Evolutionary conservation across 30 jellyfish, hydroid and myxozoan species (phyloP).

Genomic region (Aurelia aurita complex sp. Pacific): DNA sequence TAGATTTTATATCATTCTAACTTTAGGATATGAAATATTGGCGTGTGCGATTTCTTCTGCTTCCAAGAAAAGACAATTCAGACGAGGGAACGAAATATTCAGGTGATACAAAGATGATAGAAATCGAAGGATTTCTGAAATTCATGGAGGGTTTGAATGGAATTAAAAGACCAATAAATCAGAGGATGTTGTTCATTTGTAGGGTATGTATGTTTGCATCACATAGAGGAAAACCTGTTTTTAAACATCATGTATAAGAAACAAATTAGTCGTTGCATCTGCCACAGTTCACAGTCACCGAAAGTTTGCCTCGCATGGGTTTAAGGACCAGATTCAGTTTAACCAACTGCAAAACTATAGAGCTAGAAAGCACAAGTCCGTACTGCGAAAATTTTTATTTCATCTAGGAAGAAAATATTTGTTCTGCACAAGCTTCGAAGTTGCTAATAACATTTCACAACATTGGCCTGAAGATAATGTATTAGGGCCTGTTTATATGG

Average conservation of each 20-base stretch:
- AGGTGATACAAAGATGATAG: slow-evolving; percentile 68
- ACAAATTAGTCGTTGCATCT: neutral
- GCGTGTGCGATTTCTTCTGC: slow-evolving; percentile 82
- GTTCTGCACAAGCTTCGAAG: too few relatives aligned
- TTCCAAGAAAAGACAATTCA: slow-evolving; percentile 72
- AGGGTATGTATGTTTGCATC: slow-evolving; percentile 58
- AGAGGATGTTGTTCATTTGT: slow-evolving; percentile 68
- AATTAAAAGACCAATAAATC: slow-evolving; percentile 66
- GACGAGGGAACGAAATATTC: slow-evolving; percentile 39
- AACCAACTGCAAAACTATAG: too few relatives aligned
- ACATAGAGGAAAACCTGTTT: neutral
- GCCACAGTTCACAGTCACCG: neutral
- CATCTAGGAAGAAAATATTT: too few relatives aligned
- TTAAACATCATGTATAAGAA: neutral
- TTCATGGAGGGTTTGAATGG: slow-evolving; percentile 83
- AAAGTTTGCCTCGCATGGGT: neutral
- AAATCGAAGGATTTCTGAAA: slow-evolving; percentile 85
- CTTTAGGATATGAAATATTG: slow-evolving; percentile 80
- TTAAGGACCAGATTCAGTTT: too few relatives aligned
- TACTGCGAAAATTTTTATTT: too few relatives aligned
- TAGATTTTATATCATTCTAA: neutral
- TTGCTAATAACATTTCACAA: too few relatives aligned
- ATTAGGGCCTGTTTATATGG: too few relatives aligned
- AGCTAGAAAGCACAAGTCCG: too few relatives aligned
- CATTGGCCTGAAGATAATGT: too few relatives aligned